These are phyloP conservation scores for Brachionus rotundiformis DNA, from an alignment of 1,140 invertebrate species.

Conservation along the genomic window DNA sequence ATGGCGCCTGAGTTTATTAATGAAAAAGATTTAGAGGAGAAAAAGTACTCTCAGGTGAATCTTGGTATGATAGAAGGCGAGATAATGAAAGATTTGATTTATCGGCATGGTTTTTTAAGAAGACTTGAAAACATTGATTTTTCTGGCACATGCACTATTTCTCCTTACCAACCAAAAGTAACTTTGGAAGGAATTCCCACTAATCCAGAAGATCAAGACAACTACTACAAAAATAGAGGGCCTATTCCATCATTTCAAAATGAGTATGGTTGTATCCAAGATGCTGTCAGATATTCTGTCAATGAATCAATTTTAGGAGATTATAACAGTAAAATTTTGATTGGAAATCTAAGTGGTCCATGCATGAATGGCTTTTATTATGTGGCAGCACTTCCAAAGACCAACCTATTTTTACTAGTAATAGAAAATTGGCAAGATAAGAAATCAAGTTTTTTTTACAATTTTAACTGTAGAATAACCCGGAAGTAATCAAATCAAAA, in stretches of 20 bases:
- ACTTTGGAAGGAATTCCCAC: conserved; percentile 64
- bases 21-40: conserved; percentile 61
- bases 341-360: conserved; percentile 65
- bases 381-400: conserved; percentile 63
- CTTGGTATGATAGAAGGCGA: conserved; percentile 64
- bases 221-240: conserved; percentile 64
- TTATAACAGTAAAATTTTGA: conserved; percentile 62
- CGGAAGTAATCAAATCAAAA: conserved; percentile 57
- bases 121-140: conserved; percentile 63
- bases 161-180: conserved; percentile 62
- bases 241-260: conserved; percentile 65
- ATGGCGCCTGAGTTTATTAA: conserved; percentile 63
- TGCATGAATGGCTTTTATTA: conserved; percentile 66
- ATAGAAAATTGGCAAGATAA: conserved; percentile 64
- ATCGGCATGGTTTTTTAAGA: conserved; percentile 63
- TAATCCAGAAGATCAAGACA: conserved; percentile 64
- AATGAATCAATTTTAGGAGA: conserved; percentile 60
- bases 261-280: conserved; percentile 65
- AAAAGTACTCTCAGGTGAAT: conserved; percentile 62
- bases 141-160: conserved; percentile 64
- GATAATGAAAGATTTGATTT: conserved; percentile 65
- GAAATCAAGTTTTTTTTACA: conserved; percentile 61
- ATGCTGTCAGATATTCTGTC: conserved; percentile 62
- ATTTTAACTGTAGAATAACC: conserved; percentile 65
- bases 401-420: conserved; percentile 65